phyloP scores from a whole-genome alignment of 1,140 invertebrate species.

The fruit fly (Drosophila melanogaster) region DNA sequence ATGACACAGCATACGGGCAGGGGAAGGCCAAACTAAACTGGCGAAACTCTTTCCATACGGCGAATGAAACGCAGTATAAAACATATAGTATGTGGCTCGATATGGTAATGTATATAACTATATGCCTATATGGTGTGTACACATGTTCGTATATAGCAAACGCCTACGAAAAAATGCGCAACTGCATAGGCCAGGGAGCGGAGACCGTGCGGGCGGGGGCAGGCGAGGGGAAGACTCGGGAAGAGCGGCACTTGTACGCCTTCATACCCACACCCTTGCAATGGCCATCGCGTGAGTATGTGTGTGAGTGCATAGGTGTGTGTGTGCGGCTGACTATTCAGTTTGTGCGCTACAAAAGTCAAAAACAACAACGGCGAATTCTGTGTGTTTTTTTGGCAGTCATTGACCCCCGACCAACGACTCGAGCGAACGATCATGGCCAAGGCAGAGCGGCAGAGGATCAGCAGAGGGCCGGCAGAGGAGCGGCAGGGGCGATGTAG shows the following conservation, averaged over 20 bases:
- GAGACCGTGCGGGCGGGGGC: neutral
- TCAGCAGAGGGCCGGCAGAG: constrained; percentile 2
- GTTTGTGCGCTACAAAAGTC: constrained; percentile 63
- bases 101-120: neutral
- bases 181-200: constrained; percentile 56
- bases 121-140: constrained; percentile 15
- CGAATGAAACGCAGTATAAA: constrained; percentile 21
- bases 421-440: constrained; percentile 57
- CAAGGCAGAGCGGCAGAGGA: constrained; percentile 36
- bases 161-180: constrained; percentile 78
- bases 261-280: constrained; percentile 9
- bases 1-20: constrained; percentile 50
- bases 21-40: constrained; percentile 67
- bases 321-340: constrained; percentile 64
- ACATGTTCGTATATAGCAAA: constrained; percentile 26
- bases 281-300: constrained; percentile 3
- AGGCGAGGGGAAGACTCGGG: constrained; percentile 21
- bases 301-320: constrained; percentile 26
- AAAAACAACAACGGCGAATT: constrained; percentile 30
- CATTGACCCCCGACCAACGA: constrained; percentile 71
- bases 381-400: constrained; percentile 68
- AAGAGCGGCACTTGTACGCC: constrained; percentile 71
- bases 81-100: constrained; percentile 5
- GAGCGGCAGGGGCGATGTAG: constrained; percentile 52
- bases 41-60: constrained; percentile 43